Percentiles rank a stretch among this genome's conserved stretches.
These are phyloP conservation scores for Trichechus manatus DNA, from an alignment of 2,113 vertebrate genomes.

Conservation along the genomic window DNA sequence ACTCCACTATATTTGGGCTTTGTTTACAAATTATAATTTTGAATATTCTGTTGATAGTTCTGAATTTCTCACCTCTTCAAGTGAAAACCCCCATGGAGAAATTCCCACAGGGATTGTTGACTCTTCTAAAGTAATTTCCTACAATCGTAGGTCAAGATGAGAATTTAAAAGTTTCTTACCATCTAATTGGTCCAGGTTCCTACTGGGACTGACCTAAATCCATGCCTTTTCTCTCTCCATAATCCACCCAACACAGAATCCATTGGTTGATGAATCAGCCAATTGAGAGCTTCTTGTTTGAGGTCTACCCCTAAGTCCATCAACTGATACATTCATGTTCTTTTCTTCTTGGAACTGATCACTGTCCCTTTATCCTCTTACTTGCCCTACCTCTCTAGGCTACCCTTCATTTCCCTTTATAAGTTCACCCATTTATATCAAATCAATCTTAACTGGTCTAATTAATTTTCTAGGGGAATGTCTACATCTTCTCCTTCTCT, in stretches of 20 bases:
- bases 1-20: neutral
- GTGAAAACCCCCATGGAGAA: neutral
- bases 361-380: neutral
- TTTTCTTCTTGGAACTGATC: neutral
- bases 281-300: neutral
- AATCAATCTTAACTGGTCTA: neutral
- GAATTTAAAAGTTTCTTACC: neutral
- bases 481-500: neutral
- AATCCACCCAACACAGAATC: neutral
- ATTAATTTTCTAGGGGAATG: neutral
- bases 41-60: neutral
- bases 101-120: neutral
- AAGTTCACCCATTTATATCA: neutral
- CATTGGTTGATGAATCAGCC: accelerated
- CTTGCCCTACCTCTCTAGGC: neutral
- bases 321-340: accelerated
- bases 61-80: neutral
- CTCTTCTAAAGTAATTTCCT: neutral
- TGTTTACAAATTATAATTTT: neutral
- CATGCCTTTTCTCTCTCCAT: too few species aligned
- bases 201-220: neutral
- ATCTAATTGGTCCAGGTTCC: neutral
- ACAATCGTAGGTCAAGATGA: accelerated
- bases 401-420: neutral
- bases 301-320: neutral